phyloP scores from a whole-genome alignment of 2,797 vertebrate species.

The Danio albolineatus region DNA sequence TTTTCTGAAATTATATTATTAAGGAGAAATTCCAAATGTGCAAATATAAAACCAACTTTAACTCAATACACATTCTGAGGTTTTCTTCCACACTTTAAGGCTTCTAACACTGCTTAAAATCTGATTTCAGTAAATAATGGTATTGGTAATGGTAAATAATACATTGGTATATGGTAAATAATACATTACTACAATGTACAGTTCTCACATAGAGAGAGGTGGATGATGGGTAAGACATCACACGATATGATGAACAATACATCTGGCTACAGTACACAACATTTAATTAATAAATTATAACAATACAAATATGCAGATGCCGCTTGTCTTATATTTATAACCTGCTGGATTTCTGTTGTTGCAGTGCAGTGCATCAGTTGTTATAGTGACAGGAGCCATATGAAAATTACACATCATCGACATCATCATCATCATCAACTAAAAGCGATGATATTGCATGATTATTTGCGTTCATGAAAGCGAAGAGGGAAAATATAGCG shows the following conservation, averaged over 20 bases:
- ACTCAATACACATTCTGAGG: too few relatives aligned
- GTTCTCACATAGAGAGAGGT: not conserved
- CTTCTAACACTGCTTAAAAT: too few relatives aligned
- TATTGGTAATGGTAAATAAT: too few relatives aligned
- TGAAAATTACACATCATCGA: not conserved
- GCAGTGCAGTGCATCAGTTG: constrained; percentile 26
- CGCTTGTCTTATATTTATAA: not conserved
- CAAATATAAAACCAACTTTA: too few relatives aligned
- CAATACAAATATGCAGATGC: not conserved
- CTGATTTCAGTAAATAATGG: too few relatives aligned
- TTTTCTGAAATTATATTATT: too few relatives aligned
- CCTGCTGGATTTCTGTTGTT: not conserved
- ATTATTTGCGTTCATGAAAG: not conserved
- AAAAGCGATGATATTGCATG: not conserved
- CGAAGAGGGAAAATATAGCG: not conserved
- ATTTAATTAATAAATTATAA: not conserved
- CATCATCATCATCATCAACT: not conserved
- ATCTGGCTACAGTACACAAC: not conserved
- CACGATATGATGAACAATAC: not conserved
- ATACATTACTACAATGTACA: too few relatives aligned
- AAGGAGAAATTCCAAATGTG: too few relatives aligned
- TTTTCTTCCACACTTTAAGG: too few relatives aligned
- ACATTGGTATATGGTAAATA: too few relatives aligned
- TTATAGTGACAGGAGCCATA: constrained; percentile 48
- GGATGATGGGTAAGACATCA: not conserved